These are phyloP conservation scores for Lamprotornis superbus DNA, from an alignment of 2,113 vertebrate species.

Conservation along the genomic window DNA sequence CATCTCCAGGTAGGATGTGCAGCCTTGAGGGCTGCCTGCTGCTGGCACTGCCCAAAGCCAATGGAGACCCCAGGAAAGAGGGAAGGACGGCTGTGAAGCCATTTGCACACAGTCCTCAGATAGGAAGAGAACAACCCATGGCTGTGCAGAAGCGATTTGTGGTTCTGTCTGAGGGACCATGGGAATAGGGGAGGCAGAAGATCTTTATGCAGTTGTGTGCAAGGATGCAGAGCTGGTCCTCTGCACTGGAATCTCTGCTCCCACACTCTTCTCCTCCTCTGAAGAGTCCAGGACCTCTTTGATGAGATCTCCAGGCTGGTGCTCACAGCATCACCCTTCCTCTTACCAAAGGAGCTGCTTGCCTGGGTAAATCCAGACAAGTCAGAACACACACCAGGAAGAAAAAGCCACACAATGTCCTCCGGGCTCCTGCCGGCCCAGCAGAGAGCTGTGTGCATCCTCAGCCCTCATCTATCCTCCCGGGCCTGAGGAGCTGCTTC, in stretches of 20 bases:
- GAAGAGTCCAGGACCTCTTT: background rate
- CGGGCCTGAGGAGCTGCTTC: background rate
- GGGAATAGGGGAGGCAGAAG: background rate
- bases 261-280: background rate
- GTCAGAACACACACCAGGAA: background rate
- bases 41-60: background rate
- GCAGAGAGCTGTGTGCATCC: background rate
- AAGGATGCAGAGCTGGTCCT: background rate
- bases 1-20: too few species aligned
- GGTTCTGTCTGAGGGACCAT: rapidly evolving
- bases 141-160: background rate
- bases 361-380: background rate
- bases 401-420: background rate
- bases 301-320: background rate
- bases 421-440: background rate
- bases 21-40: background rate
- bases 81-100: rapidly evolving
- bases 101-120: background rate
- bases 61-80: rapidly evolving
- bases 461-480: background rate
- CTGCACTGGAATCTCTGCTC: background rate
- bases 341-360: background rate
- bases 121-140: background rate
- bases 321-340: background rate
- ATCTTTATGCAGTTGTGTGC: background rate